Base-by-base conservation (phyloP, 2,888 invertebrate genomes). In the Leptodirus hochenwartii region DNA sequence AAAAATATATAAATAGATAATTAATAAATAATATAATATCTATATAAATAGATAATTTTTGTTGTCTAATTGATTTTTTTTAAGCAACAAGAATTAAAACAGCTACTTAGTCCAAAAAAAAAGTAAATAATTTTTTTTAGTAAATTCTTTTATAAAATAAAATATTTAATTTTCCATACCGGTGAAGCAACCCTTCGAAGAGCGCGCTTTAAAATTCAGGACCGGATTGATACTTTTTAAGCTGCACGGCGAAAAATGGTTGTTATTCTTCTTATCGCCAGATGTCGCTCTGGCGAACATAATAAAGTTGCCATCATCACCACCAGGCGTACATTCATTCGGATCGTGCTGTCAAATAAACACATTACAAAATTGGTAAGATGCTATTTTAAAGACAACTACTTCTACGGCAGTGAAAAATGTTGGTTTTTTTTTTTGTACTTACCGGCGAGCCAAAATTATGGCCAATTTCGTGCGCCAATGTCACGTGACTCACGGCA, bases 251-350 rank as follows among this genome's bases (percentile, higher is more conserved):
- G 90, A 91, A 59, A 98, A 98, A 50, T 85, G 79, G 59, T 93
- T 93, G 60, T 98, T 98, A 63, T 98, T 96, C 54, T 77, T 79
- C 49, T 91, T 82, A 59, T 96, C 95, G 23, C 98, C 96, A 44
- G 91, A 91, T 31, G 96, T 98, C 17, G 96, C 96, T 39, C 95
- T 74, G 13, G 95, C 91, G 59, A 95, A 98, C 98, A 98, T 98
- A 49, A 98, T 96, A 60, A 80, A 98, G 64, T 98, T 98, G 24
- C 98, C 98, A 53, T 87, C 87, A 50, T 88, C 85, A 11, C 82
- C 91, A 33, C 90, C 91, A 4, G 93, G 93, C 1, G 91, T 87
- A 57, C 80, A 93, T 48, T 73, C 74, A 57, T 88, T 88, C 1
- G 88, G 88, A 61, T 95, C 93, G 53, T 95, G 93, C 88, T 91